phyloP scores from a whole-genome alignment of 1,140 invertebrate genomes.

The Leptinotarsa texana region DNA sequence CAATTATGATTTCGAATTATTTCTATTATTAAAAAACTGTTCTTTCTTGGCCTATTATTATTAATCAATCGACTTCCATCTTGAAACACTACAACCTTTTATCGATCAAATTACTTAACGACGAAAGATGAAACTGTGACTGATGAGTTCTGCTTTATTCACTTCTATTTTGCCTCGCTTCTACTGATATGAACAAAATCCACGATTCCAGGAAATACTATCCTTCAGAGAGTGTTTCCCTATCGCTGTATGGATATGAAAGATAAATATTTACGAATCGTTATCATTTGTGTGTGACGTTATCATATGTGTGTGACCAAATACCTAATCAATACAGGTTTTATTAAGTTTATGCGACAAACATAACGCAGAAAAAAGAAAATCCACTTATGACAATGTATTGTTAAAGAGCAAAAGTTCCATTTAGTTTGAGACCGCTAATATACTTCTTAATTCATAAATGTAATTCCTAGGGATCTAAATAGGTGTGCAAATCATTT shows the following conservation, averaged over 20 bases:
- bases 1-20: too few relatives aligned
- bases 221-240: neutral
- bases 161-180: neutral
- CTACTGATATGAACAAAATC: neutral
- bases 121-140: neutral
- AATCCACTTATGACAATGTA: too few relatives aligned
- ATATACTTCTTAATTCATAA: too few relatives aligned
- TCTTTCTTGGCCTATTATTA: neutral
- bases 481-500: too few relatives aligned
- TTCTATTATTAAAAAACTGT: too few relatives aligned
- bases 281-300: neutral
- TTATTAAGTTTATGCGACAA: too few relatives aligned
- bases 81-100: neutral
- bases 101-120: neutral
- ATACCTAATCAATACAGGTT: neutral
- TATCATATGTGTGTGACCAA: neutral
- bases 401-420: too few relatives aligned
- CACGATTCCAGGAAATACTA: neutral
- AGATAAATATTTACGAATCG: neutral
- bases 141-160: neutral
- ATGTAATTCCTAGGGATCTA: too few relatives aligned
- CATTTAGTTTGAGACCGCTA: too few relatives aligned
- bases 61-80: neutral
- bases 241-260: neutral
- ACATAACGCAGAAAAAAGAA: too few relatives aligned